These are phyloP conservation scores for Arctopsyche grandis DNA, from an alignment of 1,140 invertebrate species.

Conservation along the genomic window DNA sequence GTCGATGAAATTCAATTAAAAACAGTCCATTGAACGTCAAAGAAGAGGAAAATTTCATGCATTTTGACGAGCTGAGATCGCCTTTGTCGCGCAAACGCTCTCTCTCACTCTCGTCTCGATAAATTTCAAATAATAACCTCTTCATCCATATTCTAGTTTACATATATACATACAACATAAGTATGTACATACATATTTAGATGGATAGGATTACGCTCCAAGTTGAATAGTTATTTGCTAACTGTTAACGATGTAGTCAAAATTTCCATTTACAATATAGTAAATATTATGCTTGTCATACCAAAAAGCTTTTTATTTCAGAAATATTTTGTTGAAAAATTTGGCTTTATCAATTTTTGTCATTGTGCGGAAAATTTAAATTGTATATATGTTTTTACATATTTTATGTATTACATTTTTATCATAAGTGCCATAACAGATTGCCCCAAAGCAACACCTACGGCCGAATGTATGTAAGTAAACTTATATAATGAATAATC, in stretches of 20 bases:
- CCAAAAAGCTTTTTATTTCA: too few relatives aligned
- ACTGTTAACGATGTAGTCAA: neutral
- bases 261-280: neutral
- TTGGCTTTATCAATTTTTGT: too few relatives aligned
- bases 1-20: conserved; percentile 30
- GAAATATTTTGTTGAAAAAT: too few relatives aligned
- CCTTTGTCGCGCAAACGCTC: neutral
- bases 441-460: too few relatives aligned
- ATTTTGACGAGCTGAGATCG: conserved; percentile 1
- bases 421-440: too few relatives aligned
- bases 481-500: too few relatives aligned
- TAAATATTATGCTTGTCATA: too few relatives aligned
- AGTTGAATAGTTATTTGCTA: neutral
- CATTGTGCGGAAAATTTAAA: too few relatives aligned
- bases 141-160: neutral
- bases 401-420: too few relatives aligned
- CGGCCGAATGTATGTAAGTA: too few relatives aligned
- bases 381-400: too few relatives aligned
- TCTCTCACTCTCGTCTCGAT: neutral
- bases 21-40: conserved; percentile 26
- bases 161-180: neutral
- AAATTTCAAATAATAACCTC: neutral
- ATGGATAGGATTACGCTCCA: neutral
- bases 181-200: neutral
- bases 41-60: neutral